phyloP scores from a whole-genome alignment of 64 coral and sea anemone genomes.

The Montipora sp. region DNA sequence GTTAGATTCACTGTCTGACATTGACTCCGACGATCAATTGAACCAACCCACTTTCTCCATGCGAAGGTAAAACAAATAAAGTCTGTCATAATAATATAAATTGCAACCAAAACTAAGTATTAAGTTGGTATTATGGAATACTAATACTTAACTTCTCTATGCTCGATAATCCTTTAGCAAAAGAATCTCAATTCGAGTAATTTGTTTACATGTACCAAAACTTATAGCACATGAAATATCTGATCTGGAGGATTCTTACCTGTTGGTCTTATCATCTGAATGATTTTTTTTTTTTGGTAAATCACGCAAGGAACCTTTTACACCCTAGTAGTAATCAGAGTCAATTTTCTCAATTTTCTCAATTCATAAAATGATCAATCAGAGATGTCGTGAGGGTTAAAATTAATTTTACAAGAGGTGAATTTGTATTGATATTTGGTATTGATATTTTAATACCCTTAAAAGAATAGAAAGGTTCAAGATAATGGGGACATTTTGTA shows the following conservation, averaged over 20 bases:
- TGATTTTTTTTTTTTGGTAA: neutral
- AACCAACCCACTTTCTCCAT: too few species aligned
- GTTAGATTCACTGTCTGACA: neutral
- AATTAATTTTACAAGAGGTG: neutral
- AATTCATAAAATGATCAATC: neutral
- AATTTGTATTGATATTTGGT: neutral
- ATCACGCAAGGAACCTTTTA: neutral
- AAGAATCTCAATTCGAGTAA: slow-evolving; percentile 15
- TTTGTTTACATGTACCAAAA: slow-evolving; percentile 35
- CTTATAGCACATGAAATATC: neutral
- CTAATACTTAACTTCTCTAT: slow-evolving; percentile 14
- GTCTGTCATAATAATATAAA: slow-evolving; percentile 16
- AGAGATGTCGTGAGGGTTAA: neutral
- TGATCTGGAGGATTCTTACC: slow-evolving; percentile 14
- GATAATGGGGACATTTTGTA: neutral
- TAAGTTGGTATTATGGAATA: slow-evolving; percentile 20
- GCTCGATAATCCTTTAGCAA: neutral
- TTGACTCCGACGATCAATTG: too few species aligned
- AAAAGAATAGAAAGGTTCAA: neutral
- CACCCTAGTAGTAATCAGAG: neutral
- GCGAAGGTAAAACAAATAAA: too few species aligned
- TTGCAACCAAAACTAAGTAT: neutral
- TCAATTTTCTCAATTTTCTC: slow-evolving; percentile 21
- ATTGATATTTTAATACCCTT: slow-evolving; percentile 12
- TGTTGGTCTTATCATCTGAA: neutral